These are phyloP conservation scores for Anomalospiza imberbis DNA, from an alignment of 2,797 vertebrate genomes.

Conservation along the genomic window DNA sequence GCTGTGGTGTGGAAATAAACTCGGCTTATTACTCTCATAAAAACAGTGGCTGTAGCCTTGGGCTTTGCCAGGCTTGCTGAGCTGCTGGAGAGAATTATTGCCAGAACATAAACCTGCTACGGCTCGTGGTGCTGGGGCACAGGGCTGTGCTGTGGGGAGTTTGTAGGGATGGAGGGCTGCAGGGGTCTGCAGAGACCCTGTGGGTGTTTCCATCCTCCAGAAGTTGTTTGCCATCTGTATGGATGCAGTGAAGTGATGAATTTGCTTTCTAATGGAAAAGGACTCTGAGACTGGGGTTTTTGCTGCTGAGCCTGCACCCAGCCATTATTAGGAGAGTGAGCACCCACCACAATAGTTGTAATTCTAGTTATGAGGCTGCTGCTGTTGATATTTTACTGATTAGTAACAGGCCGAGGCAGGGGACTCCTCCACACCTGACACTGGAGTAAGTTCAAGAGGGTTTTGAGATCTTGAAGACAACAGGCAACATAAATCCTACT, in stretches of 20 bases:
- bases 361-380: not conserved
- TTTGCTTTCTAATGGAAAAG: not conserved
- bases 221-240: not conserved
- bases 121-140: not conserved
- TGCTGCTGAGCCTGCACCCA: not conserved
- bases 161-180: not conserved
- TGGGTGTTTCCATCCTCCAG: not conserved
- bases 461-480: not conserved
- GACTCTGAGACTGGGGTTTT: not conserved
- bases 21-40: constrained; percentile 30
- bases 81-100: constrained; percentile 49
- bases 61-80: constrained; percentile 22
- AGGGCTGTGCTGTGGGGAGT: not conserved
- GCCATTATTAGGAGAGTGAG: not conserved
- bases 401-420: not conserved
- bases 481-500: not conserved
- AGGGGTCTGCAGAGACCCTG: not conserved
- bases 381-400: not conserved
- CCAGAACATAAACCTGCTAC: not conserved
- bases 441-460: not conserved
- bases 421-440: not conserved
- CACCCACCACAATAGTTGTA: not conserved
- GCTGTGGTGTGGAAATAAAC: constrained; percentile 48
- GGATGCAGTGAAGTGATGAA: not conserved
- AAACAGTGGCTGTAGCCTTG: constrained; percentile 15